Conservation (phyloP, 2,797 vertebrate genomes). For the Leuciscus waleckii region DNA sequence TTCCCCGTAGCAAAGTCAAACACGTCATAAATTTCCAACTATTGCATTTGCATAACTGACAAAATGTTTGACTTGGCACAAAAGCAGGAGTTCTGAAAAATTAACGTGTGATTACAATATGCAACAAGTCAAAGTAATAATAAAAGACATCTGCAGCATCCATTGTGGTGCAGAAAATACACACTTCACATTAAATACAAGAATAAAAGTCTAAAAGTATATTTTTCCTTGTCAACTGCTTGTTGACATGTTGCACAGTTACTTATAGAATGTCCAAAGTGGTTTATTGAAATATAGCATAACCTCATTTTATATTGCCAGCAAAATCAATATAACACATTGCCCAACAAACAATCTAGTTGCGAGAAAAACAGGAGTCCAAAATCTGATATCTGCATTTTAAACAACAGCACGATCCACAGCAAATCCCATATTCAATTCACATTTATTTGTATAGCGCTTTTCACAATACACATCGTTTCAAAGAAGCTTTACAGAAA, state of each 20-base stretch:
- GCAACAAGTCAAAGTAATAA: neutral
- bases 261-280: neutral
- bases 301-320: neutral
- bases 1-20: conserved; percentile 28
- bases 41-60: conserved; percentile 44
- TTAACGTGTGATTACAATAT: neutral
- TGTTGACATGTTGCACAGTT: neutral
- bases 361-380: too few species aligned
- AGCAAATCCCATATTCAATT: too few species aligned
- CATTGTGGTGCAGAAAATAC: neutral
- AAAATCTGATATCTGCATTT: too few species aligned
- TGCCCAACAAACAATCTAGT: too few species aligned
- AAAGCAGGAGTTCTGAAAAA: conserved; percentile 34
- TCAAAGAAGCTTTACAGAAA: too few species aligned
- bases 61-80: conserved; percentile 46
- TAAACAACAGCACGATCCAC: too few species aligned
- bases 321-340: too few species aligned
- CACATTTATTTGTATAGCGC: too few species aligned
- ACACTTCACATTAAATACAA: neutral
- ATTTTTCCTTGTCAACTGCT: too few species aligned
- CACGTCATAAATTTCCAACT: conserved; percentile 37
- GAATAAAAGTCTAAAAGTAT: neutral
- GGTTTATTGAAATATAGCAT: neutral
- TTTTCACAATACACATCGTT: too few species aligned
- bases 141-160: neutral